Evolutionary conservation across 2,797 vertebrate genomes (phyloP).

Genomic region (Delichon dasypus): DNA sequence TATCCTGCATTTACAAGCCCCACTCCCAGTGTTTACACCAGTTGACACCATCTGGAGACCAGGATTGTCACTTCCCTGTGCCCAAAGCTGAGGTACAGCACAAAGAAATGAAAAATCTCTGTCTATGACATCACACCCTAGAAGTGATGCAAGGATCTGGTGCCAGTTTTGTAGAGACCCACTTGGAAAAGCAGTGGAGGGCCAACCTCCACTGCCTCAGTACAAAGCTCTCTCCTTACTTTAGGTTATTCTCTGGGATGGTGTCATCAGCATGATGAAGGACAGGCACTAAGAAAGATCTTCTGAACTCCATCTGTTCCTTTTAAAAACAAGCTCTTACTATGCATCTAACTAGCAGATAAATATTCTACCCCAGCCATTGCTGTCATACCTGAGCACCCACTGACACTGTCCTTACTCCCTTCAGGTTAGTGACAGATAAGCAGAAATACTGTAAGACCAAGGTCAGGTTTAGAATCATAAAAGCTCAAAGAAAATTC

Average conservation of each 20-base stretch:
- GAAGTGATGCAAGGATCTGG: neutral
- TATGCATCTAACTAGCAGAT: neutral
- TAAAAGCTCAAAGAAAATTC: slow-evolving; percentile 5
- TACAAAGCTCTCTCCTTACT: neutral
- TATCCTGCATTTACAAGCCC: neutral
- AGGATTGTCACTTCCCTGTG: neutral
- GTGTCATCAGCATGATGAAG: neutral
- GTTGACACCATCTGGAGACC: neutral
- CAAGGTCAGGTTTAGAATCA: slow-evolving; percentile 3
- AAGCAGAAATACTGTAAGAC: slow-evolving; percentile 14
- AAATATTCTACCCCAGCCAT: neutral
- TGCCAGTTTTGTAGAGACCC: neutral
- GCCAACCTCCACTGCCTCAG: neutral
- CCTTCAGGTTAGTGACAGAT: neutral
- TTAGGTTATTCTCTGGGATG: neutral
- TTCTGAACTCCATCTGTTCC: neutral
- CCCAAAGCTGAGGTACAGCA: neutral
- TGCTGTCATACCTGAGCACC: slow-evolving; percentile 30
- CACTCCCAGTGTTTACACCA: neutral
- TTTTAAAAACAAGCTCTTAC: neutral
- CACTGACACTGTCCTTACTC: neutral
- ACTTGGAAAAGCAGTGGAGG: neutral
- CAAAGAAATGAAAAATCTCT: neutral
- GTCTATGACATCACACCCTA: neutral
- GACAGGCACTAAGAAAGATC: neutral